phyloP scores from a whole-genome alignment of 2,888 invertebrate genomes.

The Drosophila mimetica region DNA sequence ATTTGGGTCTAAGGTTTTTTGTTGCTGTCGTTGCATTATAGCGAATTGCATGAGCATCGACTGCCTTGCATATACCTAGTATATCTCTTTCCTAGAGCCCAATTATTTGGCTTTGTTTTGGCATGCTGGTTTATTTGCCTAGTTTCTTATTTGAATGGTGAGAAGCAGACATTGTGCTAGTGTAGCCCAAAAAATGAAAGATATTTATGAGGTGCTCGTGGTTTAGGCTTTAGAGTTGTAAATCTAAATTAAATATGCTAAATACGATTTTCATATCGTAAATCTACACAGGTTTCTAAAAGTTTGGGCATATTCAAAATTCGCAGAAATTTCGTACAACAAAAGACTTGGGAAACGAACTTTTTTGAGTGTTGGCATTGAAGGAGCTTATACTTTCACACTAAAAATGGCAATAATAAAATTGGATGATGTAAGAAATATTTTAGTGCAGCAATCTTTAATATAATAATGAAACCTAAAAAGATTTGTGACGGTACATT shows the following conservation, averaged over 20 bases:
- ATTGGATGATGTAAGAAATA: neutral
- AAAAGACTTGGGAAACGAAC: slow-evolving; percentile 55
- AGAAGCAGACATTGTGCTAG: slow-evolving; percentile 29
- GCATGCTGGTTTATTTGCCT: slow-evolving; percentile 35
- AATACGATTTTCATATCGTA: slow-evolving; percentile 34
- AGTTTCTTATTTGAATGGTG: slow-evolving; percentile 32
- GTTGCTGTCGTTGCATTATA: slow-evolving; percentile 46
- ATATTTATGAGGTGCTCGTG: slow-evolving; percentile 34
- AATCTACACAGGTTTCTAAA: slow-evolving; percentile 13
- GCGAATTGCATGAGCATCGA: slow-evolving; percentile 64
- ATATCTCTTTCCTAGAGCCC: slow-evolving; percentile 36
- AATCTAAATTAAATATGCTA: slow-evolving; percentile 36
- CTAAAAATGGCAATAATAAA: neutral
- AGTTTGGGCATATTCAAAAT: neutral
- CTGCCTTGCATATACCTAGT: slow-evolving; percentile 42
- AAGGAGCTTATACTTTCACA: slow-evolving; percentile 4
- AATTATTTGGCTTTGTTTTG: slow-evolving; percentile 31
- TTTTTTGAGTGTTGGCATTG: neutral
- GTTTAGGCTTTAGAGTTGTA: slow-evolving; percentile 5
- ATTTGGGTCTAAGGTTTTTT: slow-evolving; percentile 67
- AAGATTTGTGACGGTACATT: neutral
- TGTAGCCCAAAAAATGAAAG: slow-evolving; percentile 15
- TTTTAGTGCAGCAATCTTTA: neutral
- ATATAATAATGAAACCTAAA: neutral
- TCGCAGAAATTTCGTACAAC: slow-evolving; percentile 4